These are phyloP conservation scores for Aulostomus chinensis DNA, from an alignment of 2,797 vertebrate species.

Conservation along the genomic window DNA sequence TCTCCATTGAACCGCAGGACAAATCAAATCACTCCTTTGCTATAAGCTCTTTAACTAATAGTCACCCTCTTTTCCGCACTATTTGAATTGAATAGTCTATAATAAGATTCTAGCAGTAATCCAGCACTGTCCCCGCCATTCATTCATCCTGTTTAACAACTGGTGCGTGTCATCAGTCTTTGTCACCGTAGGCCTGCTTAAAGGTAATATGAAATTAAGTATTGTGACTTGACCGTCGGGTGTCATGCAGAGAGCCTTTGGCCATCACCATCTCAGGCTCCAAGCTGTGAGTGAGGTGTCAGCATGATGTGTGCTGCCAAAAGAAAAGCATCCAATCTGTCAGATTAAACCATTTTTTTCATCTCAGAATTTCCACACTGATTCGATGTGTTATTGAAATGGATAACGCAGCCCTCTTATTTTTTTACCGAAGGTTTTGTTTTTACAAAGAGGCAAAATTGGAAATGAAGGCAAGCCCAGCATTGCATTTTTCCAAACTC, in stretches of 20 bases:
- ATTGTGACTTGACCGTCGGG: constrained; percentile 14
- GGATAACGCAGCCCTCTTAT: not conserved
- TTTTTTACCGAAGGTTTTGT: constrained; percentile 5
- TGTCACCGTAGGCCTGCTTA: constrained; percentile 13
- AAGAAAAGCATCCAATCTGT: constrained; percentile 44
- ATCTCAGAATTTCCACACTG: constrained; percentile 3
- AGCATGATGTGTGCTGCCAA: constrained; percentile 44
- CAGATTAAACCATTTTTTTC: constrained; percentile 25
- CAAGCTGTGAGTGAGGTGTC: constrained; percentile 40
- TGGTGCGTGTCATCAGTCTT: no score
- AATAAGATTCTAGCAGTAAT: no score
- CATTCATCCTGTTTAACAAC: no score
- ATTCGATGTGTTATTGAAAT: constrained; percentile 15
- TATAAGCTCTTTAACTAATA: not conserved
- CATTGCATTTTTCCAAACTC: constrained; percentile 7
- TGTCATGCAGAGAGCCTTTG: constrained; percentile 20
- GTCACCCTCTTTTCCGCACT: no score
- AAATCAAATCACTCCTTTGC: no score
- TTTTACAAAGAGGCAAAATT: constrained; percentile 13
- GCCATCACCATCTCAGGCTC: constrained; percentile 25
- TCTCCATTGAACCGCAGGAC: no score
- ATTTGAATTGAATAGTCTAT: no score
- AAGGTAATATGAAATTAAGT: constrained; percentile 16
- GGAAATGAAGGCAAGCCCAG: not conserved
- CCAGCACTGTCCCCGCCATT: no score